Evolutionary conservation across 2,797 vertebrate genomes (phyloP).

Genomic region (Phalanger gymnotis): DNA sequence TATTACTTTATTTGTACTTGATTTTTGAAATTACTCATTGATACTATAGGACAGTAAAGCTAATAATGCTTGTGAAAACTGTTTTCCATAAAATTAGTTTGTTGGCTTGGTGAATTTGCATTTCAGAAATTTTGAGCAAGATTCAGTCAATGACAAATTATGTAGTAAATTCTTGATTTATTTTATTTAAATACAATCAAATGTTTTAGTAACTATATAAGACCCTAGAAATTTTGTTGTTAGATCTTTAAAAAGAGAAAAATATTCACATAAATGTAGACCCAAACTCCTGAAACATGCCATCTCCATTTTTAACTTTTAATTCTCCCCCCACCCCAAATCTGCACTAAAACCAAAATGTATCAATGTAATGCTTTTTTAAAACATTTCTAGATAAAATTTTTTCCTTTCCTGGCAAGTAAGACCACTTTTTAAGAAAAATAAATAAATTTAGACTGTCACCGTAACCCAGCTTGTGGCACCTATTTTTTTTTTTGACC

Average conservation of each 20-base stretch:
- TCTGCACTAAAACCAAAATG: neutral
- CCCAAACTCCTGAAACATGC: neutral
- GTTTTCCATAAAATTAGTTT: conserved; percentile 4
- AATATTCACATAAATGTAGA: neutral
- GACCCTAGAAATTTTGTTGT: neutral
- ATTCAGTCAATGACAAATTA: conserved; percentile 37
- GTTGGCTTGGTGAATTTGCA: conserved; percentile 41
- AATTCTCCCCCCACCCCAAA: neutral
- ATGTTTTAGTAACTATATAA: neutral
- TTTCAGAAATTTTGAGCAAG: conserved; percentile 35
- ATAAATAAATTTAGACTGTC: neutral
- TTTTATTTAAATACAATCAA: neutral
- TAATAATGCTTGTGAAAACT: conserved; percentile 39
- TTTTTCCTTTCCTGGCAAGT: neutral
- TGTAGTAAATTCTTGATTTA: neutral
- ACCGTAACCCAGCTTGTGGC: neutral
- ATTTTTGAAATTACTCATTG: conserved; percentile 54
- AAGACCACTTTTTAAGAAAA: no score
- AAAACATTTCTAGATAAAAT: neutral
- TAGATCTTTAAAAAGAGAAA: neutral
- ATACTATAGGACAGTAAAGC: conserved; percentile 34
- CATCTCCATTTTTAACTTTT: neutral
- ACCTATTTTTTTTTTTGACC: neutral
- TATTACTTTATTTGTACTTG: conserved; percentile 21
- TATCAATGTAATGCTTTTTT: neutral